Evolutionary conservation across 2,888 invertebrate genomes (phyloP).

Genomic region (Rhynchonema sp.): DNA sequence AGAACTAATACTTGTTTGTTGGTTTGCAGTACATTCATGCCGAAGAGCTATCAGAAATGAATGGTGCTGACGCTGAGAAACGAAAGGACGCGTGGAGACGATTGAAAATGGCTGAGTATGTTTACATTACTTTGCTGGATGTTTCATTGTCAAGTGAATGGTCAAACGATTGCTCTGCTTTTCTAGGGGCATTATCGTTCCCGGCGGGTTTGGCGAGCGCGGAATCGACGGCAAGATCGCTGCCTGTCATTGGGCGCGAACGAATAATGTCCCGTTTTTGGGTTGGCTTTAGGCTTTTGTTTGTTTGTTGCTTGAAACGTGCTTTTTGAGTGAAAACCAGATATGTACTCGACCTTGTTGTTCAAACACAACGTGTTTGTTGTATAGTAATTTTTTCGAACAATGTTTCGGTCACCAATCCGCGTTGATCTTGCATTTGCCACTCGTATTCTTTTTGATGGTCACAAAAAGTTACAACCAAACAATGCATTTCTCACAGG

Average conservation of each 20-base stretch:
- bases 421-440: no score
- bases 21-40: constrained; percentile 8
- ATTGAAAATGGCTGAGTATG: constrained; percentile 39
- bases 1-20: no score
- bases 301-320: no score
- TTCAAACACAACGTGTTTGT: no score
- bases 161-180: background rate
- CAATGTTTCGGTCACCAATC: no score
- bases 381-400: no score
- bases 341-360: background rate
- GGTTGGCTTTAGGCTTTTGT: constrained; percentile 36
- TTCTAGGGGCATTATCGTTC: constrained; percentile 63
- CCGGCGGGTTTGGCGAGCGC: constrained; percentile 88
- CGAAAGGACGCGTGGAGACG: constrained; percentile 86
- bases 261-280: constrained; percentile 67
- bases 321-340: background rate
- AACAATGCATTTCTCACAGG: no score
- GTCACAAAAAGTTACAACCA: no score
- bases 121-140: no score
- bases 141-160: no score
- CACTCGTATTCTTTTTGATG: no score
- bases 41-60: constrained; percentile 48
- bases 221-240: constrained; percentile 89
- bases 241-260: constrained; percentile 78
- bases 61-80: constrained; percentile 51